Base-by-base conservation (phyloP, 2,888 invertebrate genomes). In the Ectemnius cavifrons region DNA sequence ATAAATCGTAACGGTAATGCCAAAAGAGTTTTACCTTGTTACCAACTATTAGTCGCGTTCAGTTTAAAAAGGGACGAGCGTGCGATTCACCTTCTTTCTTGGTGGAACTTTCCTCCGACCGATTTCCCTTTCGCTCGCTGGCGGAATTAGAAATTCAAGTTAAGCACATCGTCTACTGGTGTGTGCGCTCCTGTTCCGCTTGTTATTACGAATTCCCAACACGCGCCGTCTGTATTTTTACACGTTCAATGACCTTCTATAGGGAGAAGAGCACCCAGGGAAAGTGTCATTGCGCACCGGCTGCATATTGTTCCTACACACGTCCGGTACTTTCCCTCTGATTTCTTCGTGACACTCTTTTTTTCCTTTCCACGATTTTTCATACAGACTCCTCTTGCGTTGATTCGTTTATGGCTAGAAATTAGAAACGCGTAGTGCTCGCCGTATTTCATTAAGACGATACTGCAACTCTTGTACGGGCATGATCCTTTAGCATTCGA, bases 101-200 rank as follows among this genome's bases (percentile, higher is more conserved):
- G 65, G 57, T 58, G 45, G 64, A 75, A 77, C 79, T 85, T 85
- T 83, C 82, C 77, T 83, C 52, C 65, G 73, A 47, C 65, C 71
- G 82, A 79, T 82, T 84, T 83, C 84, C 77, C 82, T 82, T 83
- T 82, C 37, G 37, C 37, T 84, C 81, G 78, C 85, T 73, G 64
- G 72, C 58, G 62, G 78, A 83, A 85, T 85, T 85, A 85, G 85
- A 85, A 85, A 85, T 85, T 84, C 74, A 74, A 81, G 59, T 77
- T 71, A 67, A 79, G 77, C 65, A 27, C 64, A 37, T 37, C 37
- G 37, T 2, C 37, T 11, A 8, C 8, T 11, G 8, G 37, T 11
- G 37, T 78, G 58, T 71, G 59, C 77, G 83, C 57, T 75, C 79
- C 75, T 70, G 71, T 73, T 76, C 74, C 75, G 71, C 57, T 47